These are phyloP conservation scores for Melanotaenia duboulayi DNA, from an alignment of 2,113 vertebrate species.

Conservation along the genomic window DNA sequence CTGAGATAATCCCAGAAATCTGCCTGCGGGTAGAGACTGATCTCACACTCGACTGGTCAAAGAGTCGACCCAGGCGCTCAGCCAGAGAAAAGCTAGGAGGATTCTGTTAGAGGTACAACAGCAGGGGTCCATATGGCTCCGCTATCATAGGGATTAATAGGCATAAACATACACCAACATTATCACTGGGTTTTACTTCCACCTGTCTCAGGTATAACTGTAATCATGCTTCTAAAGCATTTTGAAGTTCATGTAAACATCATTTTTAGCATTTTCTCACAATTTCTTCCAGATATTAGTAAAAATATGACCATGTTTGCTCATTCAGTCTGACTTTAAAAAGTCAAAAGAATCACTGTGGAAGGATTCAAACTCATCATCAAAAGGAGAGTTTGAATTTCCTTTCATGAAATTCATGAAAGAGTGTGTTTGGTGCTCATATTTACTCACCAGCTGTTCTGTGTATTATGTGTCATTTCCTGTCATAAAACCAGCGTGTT, in stretches of 20 bases:
- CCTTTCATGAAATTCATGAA: background rate
- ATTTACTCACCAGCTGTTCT: background rate
- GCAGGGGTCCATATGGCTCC: conserved; percentile 51
- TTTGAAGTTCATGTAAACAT: background rate
- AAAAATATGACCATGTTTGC: too few species aligned
- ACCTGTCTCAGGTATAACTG: conserved; percentile 16
- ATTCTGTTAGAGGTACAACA: background rate
- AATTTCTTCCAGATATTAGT: background rate
- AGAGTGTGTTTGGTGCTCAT: too few species aligned
- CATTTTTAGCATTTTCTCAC: background rate
- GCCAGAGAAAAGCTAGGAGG: background rate
- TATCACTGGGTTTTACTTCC: conserved; percentile 29
- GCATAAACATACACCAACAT: conserved; percentile 4
- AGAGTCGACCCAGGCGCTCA: conserved; percentile 14
- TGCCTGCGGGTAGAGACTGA: conserved; percentile 30
- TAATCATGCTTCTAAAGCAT: background rate
- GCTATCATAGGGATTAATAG: conserved; percentile 50
- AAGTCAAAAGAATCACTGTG: background rate
- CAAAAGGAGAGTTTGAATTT: background rate
- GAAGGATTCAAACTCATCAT: background rate
- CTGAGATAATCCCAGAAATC: conserved; percentile 61
- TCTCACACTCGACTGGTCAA: conserved; percentile 21
- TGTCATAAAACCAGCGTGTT: background rate
- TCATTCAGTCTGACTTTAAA: background rate
- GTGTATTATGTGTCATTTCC: conserved; percentile 41